Conservation (phyloP, 2,113 vertebrate species). For the Arenaria interpres region DNA sequence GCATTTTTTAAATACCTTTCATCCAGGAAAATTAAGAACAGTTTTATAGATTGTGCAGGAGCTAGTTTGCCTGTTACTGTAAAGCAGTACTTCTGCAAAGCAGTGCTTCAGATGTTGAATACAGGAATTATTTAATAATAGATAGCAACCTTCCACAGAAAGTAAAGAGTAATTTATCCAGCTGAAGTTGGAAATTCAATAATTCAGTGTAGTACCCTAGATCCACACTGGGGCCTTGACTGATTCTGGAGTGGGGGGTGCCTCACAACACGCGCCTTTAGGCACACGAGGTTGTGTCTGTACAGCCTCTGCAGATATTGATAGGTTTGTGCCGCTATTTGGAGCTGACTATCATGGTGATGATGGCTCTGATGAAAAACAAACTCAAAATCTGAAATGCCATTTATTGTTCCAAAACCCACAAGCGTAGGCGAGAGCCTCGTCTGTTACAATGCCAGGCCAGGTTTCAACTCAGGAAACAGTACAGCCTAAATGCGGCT, state of each 20-base stretch:
- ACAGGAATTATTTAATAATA: background rate
- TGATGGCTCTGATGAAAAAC: background rate
- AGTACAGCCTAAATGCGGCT: background rate
- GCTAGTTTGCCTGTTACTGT: background rate
- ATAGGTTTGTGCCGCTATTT: background rate
- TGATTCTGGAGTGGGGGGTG: background rate
- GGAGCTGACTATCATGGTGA: background rate
- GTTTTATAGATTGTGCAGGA: background rate
- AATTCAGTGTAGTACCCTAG: background rate
- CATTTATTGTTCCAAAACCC: background rate
- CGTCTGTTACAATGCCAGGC: background rate
- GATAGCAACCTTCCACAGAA: background rate
- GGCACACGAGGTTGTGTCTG: fast-evolving
- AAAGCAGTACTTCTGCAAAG: background rate
- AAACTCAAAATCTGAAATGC: background rate
- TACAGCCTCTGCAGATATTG: background rate
- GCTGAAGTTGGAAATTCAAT: background rate
- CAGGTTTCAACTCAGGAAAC: background rate
- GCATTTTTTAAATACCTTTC: background rate
- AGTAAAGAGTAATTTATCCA: background rate
- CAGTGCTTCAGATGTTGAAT: background rate
- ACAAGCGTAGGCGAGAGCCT: background rate
- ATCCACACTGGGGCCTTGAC: background rate
- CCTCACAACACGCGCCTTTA: background rate
- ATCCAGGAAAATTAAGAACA: background rate